These are phyloP conservation scores for Odobenus rosmarus DNA, from an alignment of 2,113 vertebrate species.

Conservation along the genomic window DNA sequence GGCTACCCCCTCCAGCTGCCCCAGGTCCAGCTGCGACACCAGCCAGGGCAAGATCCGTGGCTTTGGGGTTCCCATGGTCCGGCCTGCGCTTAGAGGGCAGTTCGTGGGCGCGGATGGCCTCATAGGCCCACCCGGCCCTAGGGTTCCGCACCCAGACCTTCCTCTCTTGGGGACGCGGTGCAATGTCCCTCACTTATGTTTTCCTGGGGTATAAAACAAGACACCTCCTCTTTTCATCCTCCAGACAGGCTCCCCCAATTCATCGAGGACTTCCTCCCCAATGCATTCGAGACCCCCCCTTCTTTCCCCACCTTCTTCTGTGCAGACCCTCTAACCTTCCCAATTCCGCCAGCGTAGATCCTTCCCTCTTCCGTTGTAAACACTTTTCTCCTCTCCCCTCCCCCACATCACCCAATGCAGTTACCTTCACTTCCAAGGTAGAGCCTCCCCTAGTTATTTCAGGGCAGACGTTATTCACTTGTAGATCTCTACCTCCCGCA, in stretches of 20 bases:
- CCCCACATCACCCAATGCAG: background rate
- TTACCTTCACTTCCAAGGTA: background rate
- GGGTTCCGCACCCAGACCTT: background rate
- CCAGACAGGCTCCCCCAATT: background rate
- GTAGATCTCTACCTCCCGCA: background rate
- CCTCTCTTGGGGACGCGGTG: background rate
- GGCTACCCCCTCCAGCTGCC: slow-evolving; percentile 86
- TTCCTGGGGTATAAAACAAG: background rate
- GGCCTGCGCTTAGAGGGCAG: background rate
- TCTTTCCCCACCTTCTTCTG: background rate
- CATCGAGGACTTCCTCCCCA: background rate
- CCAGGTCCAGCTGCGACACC: slow-evolving; percentile 83
- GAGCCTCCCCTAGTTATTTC: background rate
- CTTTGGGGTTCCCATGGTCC: slow-evolving; percentile 86
- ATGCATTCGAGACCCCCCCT: background rate
- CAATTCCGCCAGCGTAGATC: background rate
- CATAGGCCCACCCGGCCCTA: background rate
- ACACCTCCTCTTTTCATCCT: background rate
- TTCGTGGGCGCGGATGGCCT: background rate
- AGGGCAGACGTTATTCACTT: background rate
- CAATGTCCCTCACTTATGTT: background rate
- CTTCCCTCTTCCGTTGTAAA: background rate
- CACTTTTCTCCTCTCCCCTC: background rate
- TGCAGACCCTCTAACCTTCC: background rate
- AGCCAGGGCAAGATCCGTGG: slow-evolving; percentile 92